Base-by-base conservation (phyloP, 2,113 vertebrate genomes). In the Paramisgurnus dabryanus region DNA sequence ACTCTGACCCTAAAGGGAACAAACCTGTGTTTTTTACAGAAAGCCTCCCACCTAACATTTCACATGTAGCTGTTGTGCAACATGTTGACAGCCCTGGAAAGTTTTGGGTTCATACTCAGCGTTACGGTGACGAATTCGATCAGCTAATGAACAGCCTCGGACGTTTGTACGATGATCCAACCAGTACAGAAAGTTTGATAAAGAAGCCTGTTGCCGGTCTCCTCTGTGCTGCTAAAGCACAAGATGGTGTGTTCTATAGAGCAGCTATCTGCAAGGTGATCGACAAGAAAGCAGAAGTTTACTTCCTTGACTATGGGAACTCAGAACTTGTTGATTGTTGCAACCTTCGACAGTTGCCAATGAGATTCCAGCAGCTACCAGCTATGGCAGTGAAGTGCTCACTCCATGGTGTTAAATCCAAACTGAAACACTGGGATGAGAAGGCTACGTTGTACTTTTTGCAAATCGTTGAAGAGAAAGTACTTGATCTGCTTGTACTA, bases 101-200 rank as follows among this genome's bases (percentile, higher is more conserved):
- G 83, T 98, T 99, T 84, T 98, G 96, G 94, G 90, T 98, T 79
- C 90, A 93, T 81, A 91, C 94, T 6, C 86, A 88, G 10, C 91
- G 91, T 49, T 88, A 95, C 74, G 86, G 74, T 0, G 81, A 60
- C 3, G 88, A 94, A 18, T 92, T 96, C 85, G 87, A 89, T 75
- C 88, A 93, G 78, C 78, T 99, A 67, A 92, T 90, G 87, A 85
- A 87, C 39, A 72, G 60, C 1, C 92, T 99, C 79, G 85, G 87
- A 65, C 87, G 92, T 47, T 90, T 96, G 40, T 97, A 96, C 67
- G 91, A 89, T 11, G 85, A 91, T 0, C 81, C 87, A 18, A 80
- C 67, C 0, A 91, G 89, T 49, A 84, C 86, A 61, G 82, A 88
- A 15, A 86, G 82, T 5, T 22, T 91, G 0, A 84, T 93, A 10